phyloP scores from a whole-genome alignment of 2,113 vertebrate genomes.

The Erpornis zantholeuca region DNA sequence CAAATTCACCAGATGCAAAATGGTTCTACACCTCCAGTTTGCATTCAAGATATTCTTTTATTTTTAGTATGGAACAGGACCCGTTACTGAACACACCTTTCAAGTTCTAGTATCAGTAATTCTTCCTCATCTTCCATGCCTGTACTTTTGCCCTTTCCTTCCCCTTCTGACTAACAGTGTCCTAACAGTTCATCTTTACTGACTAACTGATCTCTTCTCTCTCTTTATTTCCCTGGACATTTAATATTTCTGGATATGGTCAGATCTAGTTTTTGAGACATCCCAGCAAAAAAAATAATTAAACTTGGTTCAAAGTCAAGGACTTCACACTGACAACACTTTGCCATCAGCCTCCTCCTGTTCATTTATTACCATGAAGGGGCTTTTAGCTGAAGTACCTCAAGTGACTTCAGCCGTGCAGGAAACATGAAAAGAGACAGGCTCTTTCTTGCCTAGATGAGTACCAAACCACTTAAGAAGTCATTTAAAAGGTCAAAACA shows the following conservation, averaged over 20 bases:
- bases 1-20: not conserved
- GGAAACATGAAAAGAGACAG: not conserved
- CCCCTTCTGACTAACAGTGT: not conserved
- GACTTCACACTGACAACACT: not conserved
- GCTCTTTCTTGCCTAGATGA: not conserved
- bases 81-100: not conserved
- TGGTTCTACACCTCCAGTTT: not conserved
- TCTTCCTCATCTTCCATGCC: not conserved
- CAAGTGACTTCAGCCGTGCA: not conserved
- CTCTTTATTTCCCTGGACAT: not conserved
- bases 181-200: not conserved
- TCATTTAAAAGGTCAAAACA: not conserved
- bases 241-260: not conserved
- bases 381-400: constrained; percentile 2
- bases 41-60: not conserved
- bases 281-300: not conserved
- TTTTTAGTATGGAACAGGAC: not conserved
- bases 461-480: not conserved
- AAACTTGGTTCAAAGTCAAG: not conserved
- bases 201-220: not conserved
- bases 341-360: not conserved
- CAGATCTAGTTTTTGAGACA: not conserved
- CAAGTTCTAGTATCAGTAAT: not conserved
- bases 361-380: not conserved
- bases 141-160: not conserved